Conservation (phyloP, 2,113 vertebrate genomes). For the Ciconia stormi region DNA sequence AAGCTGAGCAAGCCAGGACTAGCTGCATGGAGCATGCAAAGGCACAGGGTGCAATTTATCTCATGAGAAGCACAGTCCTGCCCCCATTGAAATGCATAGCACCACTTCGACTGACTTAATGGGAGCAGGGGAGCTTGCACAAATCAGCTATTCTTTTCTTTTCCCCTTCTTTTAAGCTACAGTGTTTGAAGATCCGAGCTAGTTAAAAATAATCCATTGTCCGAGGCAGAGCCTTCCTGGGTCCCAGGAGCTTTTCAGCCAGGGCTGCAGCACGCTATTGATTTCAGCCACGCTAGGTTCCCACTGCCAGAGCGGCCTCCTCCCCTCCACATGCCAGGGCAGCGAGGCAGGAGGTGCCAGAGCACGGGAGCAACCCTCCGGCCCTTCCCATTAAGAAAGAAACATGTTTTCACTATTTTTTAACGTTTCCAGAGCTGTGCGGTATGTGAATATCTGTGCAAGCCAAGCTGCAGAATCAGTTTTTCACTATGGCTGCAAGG, state of each 20-base stretch:
- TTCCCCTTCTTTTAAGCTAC: neutral
- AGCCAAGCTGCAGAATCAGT: neutral
- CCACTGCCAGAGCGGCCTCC: neutral
- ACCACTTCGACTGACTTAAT: neutral
- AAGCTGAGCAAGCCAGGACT: neutral
- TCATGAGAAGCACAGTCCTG: neutral
- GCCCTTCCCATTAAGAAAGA: neutral
- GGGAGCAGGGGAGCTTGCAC: conserved; percentile 15
- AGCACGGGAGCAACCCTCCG: neutral
- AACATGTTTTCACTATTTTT: neutral
- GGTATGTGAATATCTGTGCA: neutral
- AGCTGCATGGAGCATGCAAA: neutral
- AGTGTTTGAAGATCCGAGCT: conserved; percentile 2
- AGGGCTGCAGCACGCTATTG: neutral
- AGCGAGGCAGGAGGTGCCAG: neutral
- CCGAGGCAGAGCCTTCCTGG: neutral
- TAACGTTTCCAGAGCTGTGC: neutral
- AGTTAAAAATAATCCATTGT: conserved; percentile 51
- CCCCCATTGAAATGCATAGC: conserved; percentile 40
- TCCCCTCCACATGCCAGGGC: neutral
- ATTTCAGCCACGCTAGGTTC: neutral
- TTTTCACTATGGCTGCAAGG: neutral
- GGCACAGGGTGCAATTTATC: conserved; percentile 17
- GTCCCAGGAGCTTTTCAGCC: neutral
- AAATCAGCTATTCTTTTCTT: conserved; percentile 30